Percentiles rank a stretch among this genome's conserved stretches.
phyloP scores from a whole-genome alignment of 30 jellyfish, hydroid and myxozoan species.

The Catostylus mosaicus region DNA sequence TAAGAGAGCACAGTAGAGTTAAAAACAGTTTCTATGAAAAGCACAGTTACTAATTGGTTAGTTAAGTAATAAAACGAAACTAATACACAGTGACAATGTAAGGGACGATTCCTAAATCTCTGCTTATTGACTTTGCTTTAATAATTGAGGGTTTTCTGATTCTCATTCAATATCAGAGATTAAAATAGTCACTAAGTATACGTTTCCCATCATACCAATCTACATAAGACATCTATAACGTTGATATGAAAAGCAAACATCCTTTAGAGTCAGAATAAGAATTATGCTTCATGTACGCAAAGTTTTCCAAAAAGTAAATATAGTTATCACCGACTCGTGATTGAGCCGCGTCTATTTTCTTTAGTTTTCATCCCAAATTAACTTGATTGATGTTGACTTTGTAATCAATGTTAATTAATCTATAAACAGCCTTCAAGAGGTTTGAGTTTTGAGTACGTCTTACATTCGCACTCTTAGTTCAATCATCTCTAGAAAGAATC shows the following conservation, averaged over 20 bases:
- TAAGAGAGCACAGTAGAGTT: too few relatives aligned
- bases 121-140: not conserved
- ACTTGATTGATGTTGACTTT: not conserved
- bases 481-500: too few relatives aligned
- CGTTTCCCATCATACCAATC: not conserved
- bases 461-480: too few relatives aligned
- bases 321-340: not conserved
- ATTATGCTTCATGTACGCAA: not conserved
- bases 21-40: too few relatives aligned
- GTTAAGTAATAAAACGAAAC: too few relatives aligned
- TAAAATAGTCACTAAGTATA: not conserved
- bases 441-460: too few relatives aligned
- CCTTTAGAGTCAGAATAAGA: slow-evolving; percentile 1
- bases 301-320: not conserved
- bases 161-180: not conserved
- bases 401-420: too few relatives aligned
- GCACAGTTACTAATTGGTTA: too few relatives aligned
- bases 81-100: too few relatives aligned
- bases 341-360: not conserved
- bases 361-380: not conserved
- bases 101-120: too few relatives aligned
- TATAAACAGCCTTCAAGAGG: not conserved
- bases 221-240: not conserved
- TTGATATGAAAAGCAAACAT: not conserved
- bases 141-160: not conserved